Evolutionary conservation across 2,888 invertebrate genomes (phyloP).

Genomic region (Boloria euphrosyne): DNA sequence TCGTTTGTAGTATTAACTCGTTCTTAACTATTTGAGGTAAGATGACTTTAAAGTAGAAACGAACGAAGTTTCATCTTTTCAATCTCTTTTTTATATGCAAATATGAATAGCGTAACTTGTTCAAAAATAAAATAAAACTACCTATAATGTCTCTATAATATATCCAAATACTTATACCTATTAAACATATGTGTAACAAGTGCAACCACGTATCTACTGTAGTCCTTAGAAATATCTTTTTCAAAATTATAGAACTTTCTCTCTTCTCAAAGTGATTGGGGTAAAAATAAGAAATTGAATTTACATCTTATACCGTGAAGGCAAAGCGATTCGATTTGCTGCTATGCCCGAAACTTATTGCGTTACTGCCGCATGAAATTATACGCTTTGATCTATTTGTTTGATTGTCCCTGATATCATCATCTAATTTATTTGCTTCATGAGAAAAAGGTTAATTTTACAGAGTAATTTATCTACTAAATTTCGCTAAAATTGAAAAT

Average conservation of each 20-base stretch:
- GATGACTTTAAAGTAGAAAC: too few relatives aligned
- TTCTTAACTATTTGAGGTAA: too few relatives aligned
- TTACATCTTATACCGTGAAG: conserved; percentile 63
- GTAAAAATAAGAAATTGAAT: conserved; percentile 57
- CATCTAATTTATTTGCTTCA: conserved; percentile 26
- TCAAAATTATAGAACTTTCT: conserved; percentile 44
- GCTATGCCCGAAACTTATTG: conserved; percentile 63
- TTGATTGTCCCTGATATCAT: conserved; percentile 38
- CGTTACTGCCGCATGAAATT: conserved; percentile 64
- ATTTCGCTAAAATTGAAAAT: too few relatives aligned
- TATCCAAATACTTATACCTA: too few relatives aligned
- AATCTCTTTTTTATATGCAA: too few relatives aligned
- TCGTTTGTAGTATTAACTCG: too few relatives aligned
- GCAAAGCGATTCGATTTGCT: conserved; percentile 72
- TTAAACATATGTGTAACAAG: too few relatives aligned
- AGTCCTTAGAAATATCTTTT: conserved; percentile 41
- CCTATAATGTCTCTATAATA: too few relatives aligned
- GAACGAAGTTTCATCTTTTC: too few relatives aligned
- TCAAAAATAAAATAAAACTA: too few relatives aligned
- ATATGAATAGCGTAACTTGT: too few relatives aligned
- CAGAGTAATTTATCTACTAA: conserved; percentile 4
- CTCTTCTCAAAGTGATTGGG: conserved; percentile 13
- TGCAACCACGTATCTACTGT: not conserved
- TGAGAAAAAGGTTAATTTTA: conserved; percentile 13
- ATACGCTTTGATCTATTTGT: conserved; percentile 66